phyloP scores from a whole-genome alignment of 2,797 vertebrate species.

The Fratercula arctica region DNA sequence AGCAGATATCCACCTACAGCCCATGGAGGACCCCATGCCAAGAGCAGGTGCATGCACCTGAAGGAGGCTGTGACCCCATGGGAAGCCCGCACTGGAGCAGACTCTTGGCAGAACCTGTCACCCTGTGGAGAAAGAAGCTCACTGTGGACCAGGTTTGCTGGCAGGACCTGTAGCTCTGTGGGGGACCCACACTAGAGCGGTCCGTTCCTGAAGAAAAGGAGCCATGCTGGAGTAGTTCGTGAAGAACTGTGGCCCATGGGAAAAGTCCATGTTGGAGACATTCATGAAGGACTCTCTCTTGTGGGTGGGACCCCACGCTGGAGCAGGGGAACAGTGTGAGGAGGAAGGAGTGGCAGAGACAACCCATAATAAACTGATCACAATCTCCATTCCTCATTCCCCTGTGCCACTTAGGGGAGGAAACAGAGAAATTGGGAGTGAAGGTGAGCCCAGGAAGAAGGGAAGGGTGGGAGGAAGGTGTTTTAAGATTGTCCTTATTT shows the following conservation, averaged over 20 bases:
- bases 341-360: neutral
- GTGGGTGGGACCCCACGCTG: neutral
- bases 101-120: too few species aligned
- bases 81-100: too few species aligned
- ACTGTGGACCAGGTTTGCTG: too few species aligned
- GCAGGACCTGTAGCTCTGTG: neutral
- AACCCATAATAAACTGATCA: neutral
- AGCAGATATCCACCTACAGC: neutral
- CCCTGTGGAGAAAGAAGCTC: too few species aligned
- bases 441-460: neutral
- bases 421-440: neutral
- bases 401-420: fast-evolving
- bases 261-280: too few species aligned
- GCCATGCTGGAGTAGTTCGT: neutral
- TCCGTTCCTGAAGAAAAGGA: neutral
- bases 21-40: too few species aligned
- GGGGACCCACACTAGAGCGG: neutral
- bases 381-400: neutral
- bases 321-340: neutral
- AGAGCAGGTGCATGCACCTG: too few species aligned
- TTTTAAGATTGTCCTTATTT: neutral
- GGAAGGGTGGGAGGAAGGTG: neutral
- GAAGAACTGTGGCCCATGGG: neutral
- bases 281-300: too few species aligned
- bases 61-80: too few species aligned